Percentiles rank a stretch among this genome's conserved stretches.
These are phyloP conservation scores for Bucorvus abyssinicus DNA, from an alignment of 2,797 vertebrate species.

Conservation along the genomic window DNA sequence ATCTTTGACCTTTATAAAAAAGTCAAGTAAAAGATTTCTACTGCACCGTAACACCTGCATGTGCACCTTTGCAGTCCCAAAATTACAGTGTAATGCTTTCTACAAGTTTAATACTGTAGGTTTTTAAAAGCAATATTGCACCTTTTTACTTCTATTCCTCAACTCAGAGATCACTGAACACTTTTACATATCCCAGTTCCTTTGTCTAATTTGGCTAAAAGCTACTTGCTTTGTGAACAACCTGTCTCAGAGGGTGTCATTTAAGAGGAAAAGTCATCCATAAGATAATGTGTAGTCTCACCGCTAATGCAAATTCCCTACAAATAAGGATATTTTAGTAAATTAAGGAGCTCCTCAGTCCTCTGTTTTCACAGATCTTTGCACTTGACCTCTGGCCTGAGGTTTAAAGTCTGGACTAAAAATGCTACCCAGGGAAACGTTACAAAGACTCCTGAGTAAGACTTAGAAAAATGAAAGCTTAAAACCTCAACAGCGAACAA, in stretches of 20 bases:
- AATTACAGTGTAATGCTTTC: not conserved
- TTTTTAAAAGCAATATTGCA: not conserved
- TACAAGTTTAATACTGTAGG: not conserved
- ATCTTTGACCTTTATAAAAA: not conserved
- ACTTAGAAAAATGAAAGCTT: constrained; percentile 92
- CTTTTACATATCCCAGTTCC: not conserved
- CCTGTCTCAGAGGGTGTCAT: constrained; percentile 74
- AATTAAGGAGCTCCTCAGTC: constrained; percentile 68
- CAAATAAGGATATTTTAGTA: constrained; percentile 75
- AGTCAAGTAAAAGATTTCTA: not conserved
- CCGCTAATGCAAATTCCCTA: constrained; percentile 79
- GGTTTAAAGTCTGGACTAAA: constrained; percentile 81
- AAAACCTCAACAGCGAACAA: constrained; percentile 92
- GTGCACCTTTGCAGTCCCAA: not conserved
- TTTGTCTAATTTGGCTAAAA: constrained; percentile 62
- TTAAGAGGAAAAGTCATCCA: constrained; percentile 76
- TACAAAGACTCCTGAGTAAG: constrained; percentile 79
- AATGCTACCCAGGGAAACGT: constrained; percentile 85
- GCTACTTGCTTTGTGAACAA: constrained; percentile 74
- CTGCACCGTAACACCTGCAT: rapidly evolving
- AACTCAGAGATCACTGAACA: not conserved
- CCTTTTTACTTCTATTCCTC: not conserved
- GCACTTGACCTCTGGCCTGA: constrained; percentile 84
- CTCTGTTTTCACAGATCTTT: constrained; percentile 74
- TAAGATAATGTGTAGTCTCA: constrained; percentile 61